Conservation (phyloP, 2,888 invertebrate species). For the Microplitis deprimator region DNA sequence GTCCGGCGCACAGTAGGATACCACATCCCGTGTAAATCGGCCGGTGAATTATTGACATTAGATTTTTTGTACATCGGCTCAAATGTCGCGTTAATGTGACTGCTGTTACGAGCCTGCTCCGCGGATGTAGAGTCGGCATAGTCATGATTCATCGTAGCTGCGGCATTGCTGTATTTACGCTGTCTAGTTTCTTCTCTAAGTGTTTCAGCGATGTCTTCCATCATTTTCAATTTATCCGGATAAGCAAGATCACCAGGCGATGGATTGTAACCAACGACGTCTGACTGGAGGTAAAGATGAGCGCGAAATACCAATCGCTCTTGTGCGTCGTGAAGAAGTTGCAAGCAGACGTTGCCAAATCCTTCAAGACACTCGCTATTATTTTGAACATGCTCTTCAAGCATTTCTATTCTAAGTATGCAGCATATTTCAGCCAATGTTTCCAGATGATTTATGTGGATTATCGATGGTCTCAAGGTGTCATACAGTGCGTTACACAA, state of each 20-base stretch:
- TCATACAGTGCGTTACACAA: constrained; percentile 93
- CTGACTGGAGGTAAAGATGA: constrained; percentile 92
- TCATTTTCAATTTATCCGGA: constrained; percentile 97
- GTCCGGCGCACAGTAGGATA: constrained; percentile 97
- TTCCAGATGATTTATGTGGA: constrained; percentile 97
- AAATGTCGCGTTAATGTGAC: constrained; percentile 50
- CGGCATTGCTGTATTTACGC: constrained; percentile 64
- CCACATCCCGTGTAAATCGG: constrained; percentile 99
- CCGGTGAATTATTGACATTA: constrained; percentile 81
- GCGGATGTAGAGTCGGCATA: background rate
- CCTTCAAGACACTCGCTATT: constrained; percentile 83
- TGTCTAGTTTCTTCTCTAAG: constrained; percentile 66
- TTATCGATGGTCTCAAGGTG: constrained; percentile 91
- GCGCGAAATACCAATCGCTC: constrained; percentile 96
- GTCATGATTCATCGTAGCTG: constrained; percentile 55
- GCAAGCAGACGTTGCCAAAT: constrained; percentile 83
- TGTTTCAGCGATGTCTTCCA: constrained; percentile 81
- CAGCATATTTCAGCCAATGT: constrained; percentile 97
- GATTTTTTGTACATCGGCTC: constrained; percentile 63
- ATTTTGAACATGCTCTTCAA: constrained; percentile 90
- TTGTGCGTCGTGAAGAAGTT: constrained; percentile 94
- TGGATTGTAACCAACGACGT: constrained; percentile 90
- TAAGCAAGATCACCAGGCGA: constrained; percentile 97
- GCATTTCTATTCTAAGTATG: constrained; percentile 91
- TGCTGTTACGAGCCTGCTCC: constrained; percentile 14